These are phyloP conservation scores for Esox lucius DNA, from an alignment of 2,797 vertebrate species.

Conservation along the genomic window DNA sequence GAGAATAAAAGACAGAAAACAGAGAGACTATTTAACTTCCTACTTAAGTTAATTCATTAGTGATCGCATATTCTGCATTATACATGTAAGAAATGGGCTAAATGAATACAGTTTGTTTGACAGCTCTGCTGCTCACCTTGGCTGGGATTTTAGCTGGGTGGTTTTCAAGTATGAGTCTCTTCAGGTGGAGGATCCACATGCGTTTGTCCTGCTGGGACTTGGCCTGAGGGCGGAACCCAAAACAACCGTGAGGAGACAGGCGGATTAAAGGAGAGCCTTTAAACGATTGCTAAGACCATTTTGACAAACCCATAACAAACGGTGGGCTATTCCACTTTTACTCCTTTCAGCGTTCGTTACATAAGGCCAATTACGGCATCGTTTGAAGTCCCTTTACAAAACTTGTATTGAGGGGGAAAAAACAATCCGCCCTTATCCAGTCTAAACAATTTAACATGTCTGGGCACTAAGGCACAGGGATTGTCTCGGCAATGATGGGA, in stretches of 20 bases:
- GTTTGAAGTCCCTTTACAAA: constrained; percentile 33
- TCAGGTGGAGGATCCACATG: constrained; percentile 96
- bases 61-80: neutral
- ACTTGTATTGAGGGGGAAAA: constrained; percentile 39
- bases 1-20: neutral
- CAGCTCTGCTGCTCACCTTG: constrained; percentile 78
- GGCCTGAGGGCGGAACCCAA: constrained; percentile 73
- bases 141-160: constrained; percentile 97
- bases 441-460: constrained; percentile 53
- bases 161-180: constrained; percentile 97
- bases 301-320: constrained; percentile 31
- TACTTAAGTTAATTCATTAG: constrained; percentile 24
- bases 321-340: neutral
- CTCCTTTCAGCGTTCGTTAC: constrained; percentile 22
- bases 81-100: too few relatives aligned
- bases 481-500: neutral
- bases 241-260: neutral
- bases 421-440: constrained; percentile 40
- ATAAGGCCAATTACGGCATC: constrained; percentile 42
- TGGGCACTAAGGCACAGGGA: constrained; percentile 37
- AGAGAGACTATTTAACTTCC: constrained; percentile 26
- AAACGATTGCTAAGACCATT: constrained; percentile 22
- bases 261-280: constrained; percentile 35
- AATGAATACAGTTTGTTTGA: too few relatives aligned
- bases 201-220: constrained; percentile 96